These are phyloP conservation scores for Chaetops frenatus DNA, from an alignment of 2,113 vertebrate genomes.

Conservation along the genomic window DNA sequence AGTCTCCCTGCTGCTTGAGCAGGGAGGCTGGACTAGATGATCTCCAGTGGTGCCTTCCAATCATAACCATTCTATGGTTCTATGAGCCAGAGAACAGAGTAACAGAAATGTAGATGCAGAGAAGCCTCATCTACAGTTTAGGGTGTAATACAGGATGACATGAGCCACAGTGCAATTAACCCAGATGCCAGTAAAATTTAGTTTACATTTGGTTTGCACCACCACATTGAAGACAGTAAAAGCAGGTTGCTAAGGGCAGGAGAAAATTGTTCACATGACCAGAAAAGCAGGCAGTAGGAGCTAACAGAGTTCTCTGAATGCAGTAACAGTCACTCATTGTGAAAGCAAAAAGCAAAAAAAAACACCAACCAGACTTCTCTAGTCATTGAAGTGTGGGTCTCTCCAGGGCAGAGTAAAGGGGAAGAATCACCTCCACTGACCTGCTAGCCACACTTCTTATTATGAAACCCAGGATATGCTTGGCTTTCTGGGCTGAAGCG, in stretches of 20 bases:
- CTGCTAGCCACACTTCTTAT: not conserved
- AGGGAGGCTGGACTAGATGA: not conserved
- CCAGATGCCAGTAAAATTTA: not conserved
- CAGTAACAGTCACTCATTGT: fast-evolving
- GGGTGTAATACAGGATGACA: not conserved
- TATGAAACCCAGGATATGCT: not conserved
- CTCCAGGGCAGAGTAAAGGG: fast-evolving
- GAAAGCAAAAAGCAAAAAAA: not conserved
- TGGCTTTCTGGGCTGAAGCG: not conserved
- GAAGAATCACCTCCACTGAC: not conserved
- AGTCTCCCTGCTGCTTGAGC: not conserved
- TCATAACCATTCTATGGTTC: not conserved
- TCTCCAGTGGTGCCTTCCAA: not conserved
- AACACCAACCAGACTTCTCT: fast-evolving
- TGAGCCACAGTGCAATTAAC: not conserved
- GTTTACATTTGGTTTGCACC: not conserved
- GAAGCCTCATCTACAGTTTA: not conserved
- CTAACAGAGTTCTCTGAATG: not conserved
- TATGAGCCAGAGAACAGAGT: not conserved
- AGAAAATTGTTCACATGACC: not conserved
- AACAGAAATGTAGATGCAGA: not conserved
- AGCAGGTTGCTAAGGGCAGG: not conserved
- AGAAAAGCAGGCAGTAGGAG: not conserved
- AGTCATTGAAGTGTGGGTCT: not conserved
- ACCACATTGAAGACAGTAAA: not conserved